phyloP scores from a whole-genome alignment of 1,140 invertebrate genomes.

The Drosophila cardini region DNA sequence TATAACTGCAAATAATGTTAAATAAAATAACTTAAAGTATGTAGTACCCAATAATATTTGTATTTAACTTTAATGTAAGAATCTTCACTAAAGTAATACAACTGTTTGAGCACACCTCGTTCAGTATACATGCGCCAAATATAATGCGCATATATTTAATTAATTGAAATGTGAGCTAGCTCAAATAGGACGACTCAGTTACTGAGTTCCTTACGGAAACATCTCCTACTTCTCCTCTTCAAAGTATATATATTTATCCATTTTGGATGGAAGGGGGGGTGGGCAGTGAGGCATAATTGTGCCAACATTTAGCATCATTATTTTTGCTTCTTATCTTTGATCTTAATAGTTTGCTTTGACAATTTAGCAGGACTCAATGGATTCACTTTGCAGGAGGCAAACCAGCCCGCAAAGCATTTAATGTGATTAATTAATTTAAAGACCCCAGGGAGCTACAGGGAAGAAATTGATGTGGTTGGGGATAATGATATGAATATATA shows the following conservation, averaged over 20 bases:
- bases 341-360: conserved; percentile 77
- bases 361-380: conserved; percentile 45
- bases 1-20: no score
- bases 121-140: conserved; percentile 20
- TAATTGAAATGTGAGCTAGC: conserved; percentile 54
- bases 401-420: conserved; percentile 58
- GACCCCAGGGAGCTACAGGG: conserved; percentile 19
- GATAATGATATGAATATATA: conserved; percentile 8
- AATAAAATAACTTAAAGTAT: no score
- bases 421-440: conserved; percentile 80
- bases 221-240: no score
- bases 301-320: conserved; percentile 76
- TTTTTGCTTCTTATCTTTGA: conserved; percentile 74
- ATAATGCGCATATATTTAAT: conserved; percentile 50
- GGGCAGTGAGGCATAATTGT: conserved; percentile 67
- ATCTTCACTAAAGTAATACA: not conserved
- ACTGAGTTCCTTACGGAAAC: not conserved
- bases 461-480: not conserved
- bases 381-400: conserved; percentile 29
- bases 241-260: conserved; percentile 27
- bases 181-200: conserved; percentile 9
- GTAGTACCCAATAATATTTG: no score
- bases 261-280: no score
- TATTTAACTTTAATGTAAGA: no score
- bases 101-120: conserved; percentile 6